These are phyloP conservation scores for Neocrepidodera transversa DNA, from an alignment of 2,888 invertebrate species.

Conservation along the genomic window DNA sequence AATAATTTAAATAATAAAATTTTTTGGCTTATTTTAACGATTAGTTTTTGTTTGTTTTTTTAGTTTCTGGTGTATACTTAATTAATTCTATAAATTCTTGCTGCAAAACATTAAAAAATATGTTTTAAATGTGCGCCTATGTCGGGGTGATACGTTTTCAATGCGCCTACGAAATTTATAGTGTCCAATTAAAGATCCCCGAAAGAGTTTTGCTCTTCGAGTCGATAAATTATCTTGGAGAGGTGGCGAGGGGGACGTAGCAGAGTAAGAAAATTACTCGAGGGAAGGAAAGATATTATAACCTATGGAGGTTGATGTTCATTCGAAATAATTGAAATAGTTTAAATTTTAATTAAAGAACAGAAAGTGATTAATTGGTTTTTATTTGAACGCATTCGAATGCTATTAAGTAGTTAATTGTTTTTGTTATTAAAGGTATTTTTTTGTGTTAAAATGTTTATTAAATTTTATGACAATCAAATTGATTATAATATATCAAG, in stretches of 20 bases:
- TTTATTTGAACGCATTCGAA: not conserved
- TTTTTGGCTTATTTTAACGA: no score
- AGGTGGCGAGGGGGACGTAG: not conserved
- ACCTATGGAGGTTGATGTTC: conserved; percentile 20
- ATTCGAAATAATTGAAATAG: conserved; percentile 28
- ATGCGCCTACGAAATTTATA: conserved; percentile 36
- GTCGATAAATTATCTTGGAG: conserved; percentile 28
- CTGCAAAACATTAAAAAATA: no score
- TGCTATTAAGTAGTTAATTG: not conserved
- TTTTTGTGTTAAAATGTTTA: no score
- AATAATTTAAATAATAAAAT: no score
- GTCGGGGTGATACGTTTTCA: conserved; percentile 28
- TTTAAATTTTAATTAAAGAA: conserved; percentile 28
- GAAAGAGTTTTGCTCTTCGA: conserved; percentile 31
- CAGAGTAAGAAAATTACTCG: conserved; percentile 23
- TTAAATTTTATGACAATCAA: no score
- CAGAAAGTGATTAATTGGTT: conserved; percentile 13
- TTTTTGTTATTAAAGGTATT: no score
- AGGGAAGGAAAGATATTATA: conserved; percentile 24
- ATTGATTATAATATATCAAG: no score
- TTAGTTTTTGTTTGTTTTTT: no score
- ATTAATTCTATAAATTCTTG: no score
- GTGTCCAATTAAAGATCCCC: conserved; percentile 31
- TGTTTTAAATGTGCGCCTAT: conserved; percentile 4
- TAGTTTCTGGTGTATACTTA: no score